Conservation (phyloP, 1,140 invertebrate genomes). For the Hylaeus volcanicus region DNA sequence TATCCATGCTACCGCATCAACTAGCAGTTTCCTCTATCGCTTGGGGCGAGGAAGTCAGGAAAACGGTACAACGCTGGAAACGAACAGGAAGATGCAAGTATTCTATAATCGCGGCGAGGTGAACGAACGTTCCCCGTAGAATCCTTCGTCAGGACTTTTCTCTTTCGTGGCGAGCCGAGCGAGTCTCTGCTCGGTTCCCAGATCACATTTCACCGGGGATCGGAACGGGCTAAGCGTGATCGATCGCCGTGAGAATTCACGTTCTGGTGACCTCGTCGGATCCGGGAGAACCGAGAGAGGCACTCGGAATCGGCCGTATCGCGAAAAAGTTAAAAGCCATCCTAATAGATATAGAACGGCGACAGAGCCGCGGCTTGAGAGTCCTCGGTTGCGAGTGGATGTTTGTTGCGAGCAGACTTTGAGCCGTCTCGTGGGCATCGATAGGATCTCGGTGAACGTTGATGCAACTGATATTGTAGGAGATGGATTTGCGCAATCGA, state of each 20-base stretch:
- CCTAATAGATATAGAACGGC: neutral
- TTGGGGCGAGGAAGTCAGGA: neutral
- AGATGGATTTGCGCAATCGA: too few species aligned
- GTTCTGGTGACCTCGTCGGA: slow-evolving; percentile 45
- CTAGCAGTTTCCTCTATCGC: neutral
- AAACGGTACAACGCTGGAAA: neutral
- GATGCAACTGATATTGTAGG: too few species aligned
- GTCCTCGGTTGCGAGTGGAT: neutral
- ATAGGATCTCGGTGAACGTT: too few species aligned
- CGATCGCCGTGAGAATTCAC: slow-evolving; percentile 64
- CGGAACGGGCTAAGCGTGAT: slow-evolving; percentile 61
- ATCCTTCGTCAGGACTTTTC: slow-evolving; percentile 74
- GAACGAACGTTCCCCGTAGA: slow-evolving; percentile 73
- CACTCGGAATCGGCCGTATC: neutral
- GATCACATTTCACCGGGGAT: slow-evolving; percentile 70
- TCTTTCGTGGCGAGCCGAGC: slow-evolving; percentile 68
- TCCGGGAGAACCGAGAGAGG: slow-evolving; percentile 15
- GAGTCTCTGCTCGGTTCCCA: slow-evolving; percentile 69
- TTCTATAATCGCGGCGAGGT: slow-evolving; percentile 69
- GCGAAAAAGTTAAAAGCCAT: slow-evolving; percentile 53
- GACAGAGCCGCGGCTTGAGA: neutral
- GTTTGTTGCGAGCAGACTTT: neutral
- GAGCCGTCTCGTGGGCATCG: too few species aligned
- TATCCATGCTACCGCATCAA: too few species aligned
- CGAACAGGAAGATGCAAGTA: slow-evolving; percentile 55